These are phyloP conservation scores for Drosophila nr. medialis DNA, from an alignment of 2,888 invertebrate genomes.

Conservation along the genomic window DNA sequence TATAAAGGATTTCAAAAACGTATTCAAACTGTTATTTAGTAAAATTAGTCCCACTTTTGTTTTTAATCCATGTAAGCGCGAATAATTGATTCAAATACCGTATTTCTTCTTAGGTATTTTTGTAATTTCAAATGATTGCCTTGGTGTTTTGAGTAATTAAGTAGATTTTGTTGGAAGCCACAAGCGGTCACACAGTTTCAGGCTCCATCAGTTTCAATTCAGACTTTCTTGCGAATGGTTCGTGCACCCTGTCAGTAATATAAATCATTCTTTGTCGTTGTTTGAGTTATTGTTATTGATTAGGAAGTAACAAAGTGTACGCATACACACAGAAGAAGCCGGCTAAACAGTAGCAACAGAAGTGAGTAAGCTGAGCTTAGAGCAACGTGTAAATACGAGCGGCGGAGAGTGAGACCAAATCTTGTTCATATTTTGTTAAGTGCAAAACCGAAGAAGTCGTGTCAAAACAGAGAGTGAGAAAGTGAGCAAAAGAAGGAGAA, in stretches of 20 bases:
- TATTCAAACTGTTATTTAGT: not conserved
- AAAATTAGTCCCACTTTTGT: not conserved
- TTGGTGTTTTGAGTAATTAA: conserved; percentile 13
- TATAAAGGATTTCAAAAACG: not conserved
- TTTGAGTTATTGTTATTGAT: conserved; percentile 60
- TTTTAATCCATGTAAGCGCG: not conserved
- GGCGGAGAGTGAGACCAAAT: conserved; percentile 52
- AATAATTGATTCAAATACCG: not conserved
- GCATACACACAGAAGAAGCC: conserved; percentile 43
- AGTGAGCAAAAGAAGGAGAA: conserved; percentile 31
- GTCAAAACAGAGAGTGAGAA: conserved; percentile 49
- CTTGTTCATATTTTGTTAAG: conserved; percentile 56
- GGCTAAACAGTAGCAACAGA: conserved; percentile 38
- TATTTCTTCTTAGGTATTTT: conserved; percentile 20
- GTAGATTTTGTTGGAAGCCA: not conserved
- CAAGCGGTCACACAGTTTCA: conserved; percentile 37
- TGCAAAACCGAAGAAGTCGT: conserved; percentile 48
- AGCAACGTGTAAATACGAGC: conserved; percentile 54
- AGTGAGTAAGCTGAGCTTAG: conserved; percentile 45
- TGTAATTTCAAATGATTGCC: not conserved
- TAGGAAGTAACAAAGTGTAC: conserved; percentile 49
- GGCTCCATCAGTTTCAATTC: conserved; percentile 58
- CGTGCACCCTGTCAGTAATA: conserved; percentile 25
- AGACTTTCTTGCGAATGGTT: conserved; percentile 56
- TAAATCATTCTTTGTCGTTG: conserved; percentile 20